These are phyloP conservation scores for Galagoides demidoff DNA, from an alignment of 2,797 vertebrate species.

Conservation along the genomic window DNA sequence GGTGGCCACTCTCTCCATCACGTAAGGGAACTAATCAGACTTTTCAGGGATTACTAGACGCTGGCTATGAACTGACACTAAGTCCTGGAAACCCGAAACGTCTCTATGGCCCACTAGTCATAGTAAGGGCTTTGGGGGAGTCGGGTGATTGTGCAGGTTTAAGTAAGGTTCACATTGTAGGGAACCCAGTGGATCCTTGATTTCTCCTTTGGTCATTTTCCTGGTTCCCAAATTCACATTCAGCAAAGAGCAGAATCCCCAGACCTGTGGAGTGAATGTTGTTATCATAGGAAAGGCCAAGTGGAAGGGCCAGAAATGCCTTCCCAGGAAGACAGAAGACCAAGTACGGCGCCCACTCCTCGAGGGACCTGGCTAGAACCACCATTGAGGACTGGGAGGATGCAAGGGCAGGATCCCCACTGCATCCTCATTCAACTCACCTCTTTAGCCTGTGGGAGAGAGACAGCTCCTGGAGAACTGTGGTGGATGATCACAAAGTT, in stretches of 20 bases:
- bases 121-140: no score
- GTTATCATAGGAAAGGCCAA: background rate
- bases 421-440: background rate
- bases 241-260: background rate
- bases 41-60: background rate
- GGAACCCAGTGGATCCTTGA: no score
- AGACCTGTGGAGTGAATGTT: background rate
- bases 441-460: background rate
- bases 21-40: background rate
- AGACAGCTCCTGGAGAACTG: background rate
- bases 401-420: background rate
- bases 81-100: background rate
- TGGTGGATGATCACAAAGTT: background rate
- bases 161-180: background rate
- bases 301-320: background rate
- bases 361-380: background rate
- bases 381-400: background rate
- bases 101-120: background rate
- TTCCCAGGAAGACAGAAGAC: background rate
- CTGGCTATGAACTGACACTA: background rate
- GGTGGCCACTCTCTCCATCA: background rate
- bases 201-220: background rate
- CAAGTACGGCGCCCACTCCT: background rate
- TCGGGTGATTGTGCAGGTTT: background rate
- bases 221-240: background rate